Percentiles rank a stretch among this genome's conserved stretches.
These are phyloP conservation scores for Cryptocephalus moraei DNA, from an alignment of 2,888 invertebrate genomes.

Conservation along the genomic window DNA sequence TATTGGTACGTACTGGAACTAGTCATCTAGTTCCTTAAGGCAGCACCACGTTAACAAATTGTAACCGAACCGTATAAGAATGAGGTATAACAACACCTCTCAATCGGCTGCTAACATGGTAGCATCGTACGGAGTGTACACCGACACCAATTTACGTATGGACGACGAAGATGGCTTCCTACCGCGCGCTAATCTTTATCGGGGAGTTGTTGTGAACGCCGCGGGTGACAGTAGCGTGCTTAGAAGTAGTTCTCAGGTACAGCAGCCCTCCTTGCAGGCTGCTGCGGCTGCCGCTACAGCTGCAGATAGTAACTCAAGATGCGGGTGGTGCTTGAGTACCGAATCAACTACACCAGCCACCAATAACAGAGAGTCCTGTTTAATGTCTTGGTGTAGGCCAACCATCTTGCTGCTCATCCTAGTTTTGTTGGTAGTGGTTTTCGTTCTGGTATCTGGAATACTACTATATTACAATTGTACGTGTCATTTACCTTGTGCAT, in stretches of 20 bases:
- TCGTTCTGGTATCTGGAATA: conserved; percentile 48
- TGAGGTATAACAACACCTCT: conserved; percentile 28
- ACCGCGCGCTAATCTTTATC: conserved; percentile 25
- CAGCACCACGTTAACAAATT: neutral
- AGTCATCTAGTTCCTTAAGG: neutral
- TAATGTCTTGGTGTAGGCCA: conserved; percentile 46
- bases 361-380: conserved; percentile 32
- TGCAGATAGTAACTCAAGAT: conserved; percentile 9
- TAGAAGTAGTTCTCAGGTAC: conserved; percentile 15
- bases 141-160: conserved; percentile 23
- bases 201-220: conserved; percentile 34
- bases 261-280: conserved; percentile 12
- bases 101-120: conserved; percentile 32
- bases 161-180: conserved; percentile 33
- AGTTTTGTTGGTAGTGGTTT: conserved; percentile 46
- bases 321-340: conserved; percentile 27
- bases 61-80: conserved; percentile 1
- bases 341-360: conserved; percentile 23
- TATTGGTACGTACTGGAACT: conserved; percentile 7
- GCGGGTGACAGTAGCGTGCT: conserved; percentile 32
- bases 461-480: conserved; percentile 52
- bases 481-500: conserved; percentile 24
- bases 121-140: conserved; percentile 39
- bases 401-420: conserved; percentile 46
- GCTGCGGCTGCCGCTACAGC: neutral